phyloP scores from a whole-genome alignment of 30 jellyfish, hydroid and myxozoan genomes.

The Catostylus mosaicus region DNA sequence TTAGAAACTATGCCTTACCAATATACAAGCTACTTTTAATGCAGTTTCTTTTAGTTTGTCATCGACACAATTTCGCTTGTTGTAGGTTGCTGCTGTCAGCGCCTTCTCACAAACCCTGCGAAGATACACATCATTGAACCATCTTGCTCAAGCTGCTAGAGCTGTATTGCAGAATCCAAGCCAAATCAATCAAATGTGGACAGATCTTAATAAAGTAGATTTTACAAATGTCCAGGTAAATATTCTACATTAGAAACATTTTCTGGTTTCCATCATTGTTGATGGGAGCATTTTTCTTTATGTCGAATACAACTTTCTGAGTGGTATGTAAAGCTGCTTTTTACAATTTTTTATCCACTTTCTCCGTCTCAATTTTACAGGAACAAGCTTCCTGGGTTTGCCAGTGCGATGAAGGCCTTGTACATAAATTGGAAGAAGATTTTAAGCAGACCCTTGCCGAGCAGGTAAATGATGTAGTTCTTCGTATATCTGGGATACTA shows the following conservation, averaged over 20 bases:
- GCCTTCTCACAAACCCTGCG: conserved; percentile 99
- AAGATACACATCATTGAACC: conserved; percentile 95
- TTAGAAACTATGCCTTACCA: no score
- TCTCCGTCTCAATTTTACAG: conserved; percentile 4
- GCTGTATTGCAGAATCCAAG: conserved; percentile 97
- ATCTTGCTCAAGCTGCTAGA: conserved; percentile 98
- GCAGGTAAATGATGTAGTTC: conserved; percentile 78
- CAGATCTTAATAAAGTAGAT: conserved; percentile 92
- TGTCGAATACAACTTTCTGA: no score
- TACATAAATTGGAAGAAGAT: conserved; percentile 89
- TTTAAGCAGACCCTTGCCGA: conserved; percentile 93
- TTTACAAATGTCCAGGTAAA: conserved; percentile 91
- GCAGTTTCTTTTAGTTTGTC: conserved; percentile 1
- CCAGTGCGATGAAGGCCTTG: conserved; percentile 92
- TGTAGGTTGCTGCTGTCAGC: conserved; percentile 96
- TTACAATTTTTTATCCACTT: background rate
- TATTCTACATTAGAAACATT: no score
- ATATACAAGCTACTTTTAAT: no score
- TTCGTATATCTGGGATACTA: no score
- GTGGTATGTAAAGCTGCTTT: background rate
- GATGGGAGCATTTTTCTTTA: no score
- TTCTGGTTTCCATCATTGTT: no score
- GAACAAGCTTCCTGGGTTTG: conserved; percentile 99
- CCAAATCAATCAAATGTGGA: conserved; percentile 98
- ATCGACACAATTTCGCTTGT: background rate